Base-by-base conservation (phyloP, 64 coral and sea anemone species). In the Dendronephthya gigantea region DNA sequence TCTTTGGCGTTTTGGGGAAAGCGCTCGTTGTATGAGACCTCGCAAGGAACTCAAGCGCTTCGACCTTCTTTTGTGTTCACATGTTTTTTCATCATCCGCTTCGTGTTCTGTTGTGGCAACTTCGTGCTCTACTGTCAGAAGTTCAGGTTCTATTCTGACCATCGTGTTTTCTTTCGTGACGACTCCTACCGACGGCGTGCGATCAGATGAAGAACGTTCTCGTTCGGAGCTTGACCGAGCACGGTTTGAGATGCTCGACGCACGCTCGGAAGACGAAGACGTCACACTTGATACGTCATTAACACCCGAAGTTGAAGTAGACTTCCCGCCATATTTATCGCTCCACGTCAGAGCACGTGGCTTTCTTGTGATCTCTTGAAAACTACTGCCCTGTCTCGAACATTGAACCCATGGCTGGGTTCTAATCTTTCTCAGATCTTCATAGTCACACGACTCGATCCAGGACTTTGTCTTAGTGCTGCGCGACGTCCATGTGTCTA, bases 381-480 rank as follows among this genome's bases (percentile, higher is more conserved):
- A 34, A 29, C 31, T 35, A 7, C 6, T 23, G 6, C 37, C 36
- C 7, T 0, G 36, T 19, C 29, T 79, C 37, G 4, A 12, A 16
- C 9, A 1, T 33, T 79, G 72, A 19, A 39, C 72, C 36, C 72
- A 39, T 35, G 30, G 15, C 36, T 79, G 25, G 1, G 72, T 2
- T 16, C 32, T 29, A 3, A 79, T 14, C 72, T 39, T 79, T 79
- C 29, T 79, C 8, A 79, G 12, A 39, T 79, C 72, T 6, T 79
- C 72, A 35, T 79, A 79, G 29, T 79, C 72, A 17, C 72, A 79
- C 0, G 72, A 36, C 72, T 79, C 72, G 72, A 79, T 39, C 72
- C 72, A 79, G 72, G 72, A 79, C 31, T 79, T 79, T 35, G 72
- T 79, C 72, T 79, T 79, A 4, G 72, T 79, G 72, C 72, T 79